A percentile compares a stretch with the other conserved stretches of the same genome.
phyloP scores from a whole-genome alignment of 2,888 invertebrate species.

The Hoplodrina ambigua region DNA sequence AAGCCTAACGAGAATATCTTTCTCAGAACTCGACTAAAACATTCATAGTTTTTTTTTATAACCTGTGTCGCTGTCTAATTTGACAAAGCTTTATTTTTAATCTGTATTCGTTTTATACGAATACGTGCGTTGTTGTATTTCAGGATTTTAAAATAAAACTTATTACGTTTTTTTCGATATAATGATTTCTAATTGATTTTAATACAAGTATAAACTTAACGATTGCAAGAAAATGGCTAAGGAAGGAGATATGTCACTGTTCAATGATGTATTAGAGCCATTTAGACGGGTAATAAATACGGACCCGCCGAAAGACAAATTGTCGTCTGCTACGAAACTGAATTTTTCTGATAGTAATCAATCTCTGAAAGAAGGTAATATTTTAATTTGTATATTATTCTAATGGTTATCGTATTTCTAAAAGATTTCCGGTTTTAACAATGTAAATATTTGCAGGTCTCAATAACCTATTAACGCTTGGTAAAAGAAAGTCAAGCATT shows the following conservation, averaged over 20 bases:
- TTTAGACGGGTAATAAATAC: slow-evolving; percentile 87
- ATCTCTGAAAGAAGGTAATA: slow-evolving; percentile 83
- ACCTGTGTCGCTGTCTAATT: slow-evolving; percentile 11
- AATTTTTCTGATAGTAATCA: slow-evolving; percentile 87
- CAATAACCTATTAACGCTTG: slow-evolving; percentile 77
- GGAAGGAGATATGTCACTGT: slow-evolving; percentile 86
- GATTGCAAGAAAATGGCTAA: slow-evolving; percentile 78
- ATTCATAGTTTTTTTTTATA: neutral
- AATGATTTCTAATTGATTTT: slow-evolving; percentile 45
- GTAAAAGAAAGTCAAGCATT: slow-evolving; percentile 85
- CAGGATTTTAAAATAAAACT: neutral
- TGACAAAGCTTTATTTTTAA: slow-evolving; percentile 9
- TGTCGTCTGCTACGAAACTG: slow-evolving; percentile 83
- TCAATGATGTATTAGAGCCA: slow-evolving; percentile 86
- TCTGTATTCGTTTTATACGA: slow-evolving; percentile 29
- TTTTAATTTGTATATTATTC: neutral
- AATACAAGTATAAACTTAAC: neutral
- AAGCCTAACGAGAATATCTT: neutral
- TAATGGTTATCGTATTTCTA: neutral
- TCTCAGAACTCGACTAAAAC: slow-evolving; percentile 28
- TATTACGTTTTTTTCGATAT: slow-evolving; percentile 21
- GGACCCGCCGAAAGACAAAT: slow-evolving; percentile 86
- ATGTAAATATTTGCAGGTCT: slow-evolving; percentile 69
- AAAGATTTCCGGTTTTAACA: neutral
- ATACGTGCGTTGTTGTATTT: slow-evolving; percentile 53